Conservation (phyloP, 2,113 vertebrate genomes). For the Pan troglodytes region NHGRI_mPanTro3-v2.1_pri NC_072409.2:62671501-62672000, state of each 20-base stretch:
- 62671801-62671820: background rate
- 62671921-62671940: background rate
- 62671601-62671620: constrained; percentile 28
- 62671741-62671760: background rate
- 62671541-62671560: background rate
- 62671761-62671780: background rate
- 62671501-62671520: background rate
- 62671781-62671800: background rate
- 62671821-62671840: background rate
- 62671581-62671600: background rate
- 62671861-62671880: background rate
- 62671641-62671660: background rate
- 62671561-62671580: background rate
- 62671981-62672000: background rate
- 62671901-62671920: background rate
- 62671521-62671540: background rate
- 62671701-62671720: constrained; percentile 46
- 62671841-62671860: background rate
- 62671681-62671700: constrained; percentile 23
- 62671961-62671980: background rate
- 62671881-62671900: background rate
- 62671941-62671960: background rate
- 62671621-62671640: constrained; percentile 15
- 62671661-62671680: background rate
- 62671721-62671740: constrained; percentile 45